Conservation (phyloP, 1,140 invertebrate species). For the Lycorma delicatula region DNA sequence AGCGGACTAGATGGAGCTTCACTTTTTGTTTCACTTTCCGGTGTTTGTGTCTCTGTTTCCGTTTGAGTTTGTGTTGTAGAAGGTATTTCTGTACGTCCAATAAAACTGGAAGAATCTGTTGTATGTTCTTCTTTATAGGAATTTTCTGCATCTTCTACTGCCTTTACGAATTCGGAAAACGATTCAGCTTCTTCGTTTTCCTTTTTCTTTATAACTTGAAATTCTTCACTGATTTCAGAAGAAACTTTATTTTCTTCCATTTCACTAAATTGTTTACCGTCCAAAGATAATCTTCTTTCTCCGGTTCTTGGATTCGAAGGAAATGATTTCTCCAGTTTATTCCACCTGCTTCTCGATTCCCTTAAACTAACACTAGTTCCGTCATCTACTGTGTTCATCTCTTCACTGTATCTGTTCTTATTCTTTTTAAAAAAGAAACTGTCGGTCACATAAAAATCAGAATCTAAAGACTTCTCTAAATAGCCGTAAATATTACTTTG, state of each 20-base stretch:
- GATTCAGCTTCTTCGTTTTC: slow-evolving; percentile 32
- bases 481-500: slow-evolving; percentile 65
- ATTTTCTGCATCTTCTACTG: slow-evolving; percentile 32
- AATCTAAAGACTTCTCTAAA: slow-evolving; percentile 52
- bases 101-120: too few species aligned
- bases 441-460: slow-evolving; percentile 58
- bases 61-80: slow-evolving; percentile 30
- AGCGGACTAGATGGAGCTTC: not conserved
- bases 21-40: slow-evolving; percentile 32
- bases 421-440: slow-evolving; percentile 61
- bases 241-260: slow-evolving; percentile 39
- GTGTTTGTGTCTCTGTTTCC: slow-evolving; percentile 21
- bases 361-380: not conserved
- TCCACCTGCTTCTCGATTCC: not conserved
- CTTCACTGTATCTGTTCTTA: slow-evolving; percentile 25
- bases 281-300: too few species aligned
- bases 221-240: slow-evolving; percentile 39
- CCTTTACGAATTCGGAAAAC: slow-evolving; percentile 24
- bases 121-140: slow-evolving; percentile 27
- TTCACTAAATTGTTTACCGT: not conserved
- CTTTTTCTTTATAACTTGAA: slow-evolving; percentile 30
- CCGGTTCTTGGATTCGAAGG: not conserved
- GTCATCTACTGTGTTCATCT: slow-evolving; percentile 3
- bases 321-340: not conserved
- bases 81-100: too few species aligned